Base-by-base conservation (phyloP, 2,888 invertebrate genomes). In the Brachypterus glaber region DNA sequence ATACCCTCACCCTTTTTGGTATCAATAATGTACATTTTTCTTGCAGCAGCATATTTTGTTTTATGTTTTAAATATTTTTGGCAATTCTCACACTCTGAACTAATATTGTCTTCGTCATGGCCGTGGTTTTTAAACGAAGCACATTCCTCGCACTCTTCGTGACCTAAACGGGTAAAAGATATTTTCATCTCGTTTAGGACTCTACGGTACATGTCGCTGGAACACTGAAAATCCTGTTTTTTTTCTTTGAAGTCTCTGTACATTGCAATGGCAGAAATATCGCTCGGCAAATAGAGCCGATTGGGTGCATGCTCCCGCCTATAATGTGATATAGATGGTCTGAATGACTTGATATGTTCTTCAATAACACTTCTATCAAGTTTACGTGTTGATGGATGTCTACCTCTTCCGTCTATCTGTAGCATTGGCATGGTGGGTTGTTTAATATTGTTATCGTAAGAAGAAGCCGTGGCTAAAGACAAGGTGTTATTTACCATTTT, bases 141-240 rank as follows among this genome's bases (percentile, higher is more conserved):
- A 36, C 49, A 49, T 9, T 26, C 8, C 30, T 39, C 34, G 24
- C 49, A 49, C 32, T 49, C 47, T 30, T 49, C 48, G 16, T 45
- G 35, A 4, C 48, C 47, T 24, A 49, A 35, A 30, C 44, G 35
- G 8, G 33, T 37, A 21, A 47, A 45, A 17, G 47, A 43, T 25
- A 49, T 48, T 33, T 49, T 48, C 17, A 42, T 17, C 21, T 37
- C 32, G 38, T 36, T 18, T n/a, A n/a, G n/a, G n/a, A n/a, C n/a
- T n/a, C n/a, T n/a, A n/a, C n/a, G n/a, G n/a, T n/a, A n/a, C n/a
- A n/a, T n/a, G n/a, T n/a, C n/a, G n/a, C n/a, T n/a, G n/a, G n/a
- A n/a, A n/a, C n/a, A n/a, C n/a, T n/a, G n/a, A n/a, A n/a, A n/a
- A n/a, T n/a, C n/a, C n/a, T n/a, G n/a, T n/a, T n/a, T n/a, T 21